Percentiles rank a stretch among this genome's conserved stretches.
Evolutionary conservation across 2,888 invertebrate genomes (phyloP).

Genomic region (Andrena trimmerana): DNA sequence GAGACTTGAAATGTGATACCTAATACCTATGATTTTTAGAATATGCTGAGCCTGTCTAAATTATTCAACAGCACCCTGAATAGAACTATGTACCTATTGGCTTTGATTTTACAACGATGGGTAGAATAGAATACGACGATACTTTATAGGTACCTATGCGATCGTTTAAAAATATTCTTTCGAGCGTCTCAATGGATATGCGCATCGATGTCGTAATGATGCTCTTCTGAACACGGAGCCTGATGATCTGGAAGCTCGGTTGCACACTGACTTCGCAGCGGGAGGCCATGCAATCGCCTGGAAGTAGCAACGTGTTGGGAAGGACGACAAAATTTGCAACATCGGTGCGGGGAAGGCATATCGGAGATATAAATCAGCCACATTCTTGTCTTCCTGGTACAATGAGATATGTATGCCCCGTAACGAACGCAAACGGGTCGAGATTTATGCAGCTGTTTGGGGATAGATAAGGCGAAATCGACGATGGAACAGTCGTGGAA

Average conservation of each 20-base stretch:
- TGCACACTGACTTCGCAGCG: neutral
- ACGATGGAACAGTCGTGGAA: neutral
- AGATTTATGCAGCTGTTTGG: constrained; percentile 11
- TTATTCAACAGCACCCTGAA: no score
- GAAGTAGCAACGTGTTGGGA: neutral
- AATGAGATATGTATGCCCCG: neutral
- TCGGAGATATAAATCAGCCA: neutral
- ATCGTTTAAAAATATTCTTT: neutral
- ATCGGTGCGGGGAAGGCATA: neutral
- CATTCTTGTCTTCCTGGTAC: neutral
- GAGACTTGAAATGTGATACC: no score
- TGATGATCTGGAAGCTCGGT: constrained; percentile 4
- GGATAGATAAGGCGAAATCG: constrained; percentile 8
- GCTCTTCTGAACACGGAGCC: neutral
- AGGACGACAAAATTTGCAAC: constrained; percentile 4
- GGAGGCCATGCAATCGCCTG: neutral
- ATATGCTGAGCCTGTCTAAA: no score
- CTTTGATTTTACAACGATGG: no score
- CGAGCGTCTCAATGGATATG: constrained; percentile 1
- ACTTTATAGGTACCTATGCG: no score
- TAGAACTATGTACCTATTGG: no score
- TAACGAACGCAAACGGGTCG: neutral
- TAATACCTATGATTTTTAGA: no score
- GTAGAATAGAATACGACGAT: no score
- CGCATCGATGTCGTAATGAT: neutral